Conservation (phyloP, 1,140 invertebrate genomes). For the Philotrypesis tridentata region DNA sequence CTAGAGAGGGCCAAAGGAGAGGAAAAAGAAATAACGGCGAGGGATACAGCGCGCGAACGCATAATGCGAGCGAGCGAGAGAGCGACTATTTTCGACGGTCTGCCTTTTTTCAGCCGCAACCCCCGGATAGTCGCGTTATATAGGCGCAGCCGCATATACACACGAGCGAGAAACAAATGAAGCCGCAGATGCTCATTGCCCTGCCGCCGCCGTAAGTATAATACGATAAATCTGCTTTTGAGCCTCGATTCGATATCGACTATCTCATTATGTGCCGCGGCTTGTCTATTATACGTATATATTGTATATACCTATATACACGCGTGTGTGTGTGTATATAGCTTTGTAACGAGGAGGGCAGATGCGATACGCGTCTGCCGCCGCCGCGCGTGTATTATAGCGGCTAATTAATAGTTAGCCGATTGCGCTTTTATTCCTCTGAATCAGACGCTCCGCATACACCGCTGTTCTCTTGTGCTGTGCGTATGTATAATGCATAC, state of each 20-base stretch:
- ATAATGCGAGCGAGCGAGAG: not conserved
- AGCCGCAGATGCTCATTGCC: not conserved
- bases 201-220: not conserved
- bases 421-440: too few species aligned
- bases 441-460: too few species aligned
- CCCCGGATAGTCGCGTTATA: not conserved
- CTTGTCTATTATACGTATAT: too few species aligned
- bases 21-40: not conserved
- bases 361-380: not conserved
- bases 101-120: not conserved
- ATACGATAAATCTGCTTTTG: not conserved
- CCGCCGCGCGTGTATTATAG: too few species aligned
- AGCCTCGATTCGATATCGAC: not conserved
- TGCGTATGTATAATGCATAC: too few species aligned
- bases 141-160: too few species aligned
- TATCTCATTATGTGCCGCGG: too few species aligned
- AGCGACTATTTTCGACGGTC: conserved; percentile 17
- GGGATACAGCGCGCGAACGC: not conserved
- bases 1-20: too few species aligned
- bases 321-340: too few species aligned
- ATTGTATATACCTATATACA: too few species aligned
- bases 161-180: not conserved
- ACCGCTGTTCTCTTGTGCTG: too few species aligned
- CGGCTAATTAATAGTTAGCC: not conserved
- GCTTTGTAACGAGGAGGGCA: not conserved